Percentiles rank a stretch among this genome's conserved stretches.
phyloP scores from a whole-genome alignment of 2,113 vertebrate species.

The Lagopus muta region DNA sequence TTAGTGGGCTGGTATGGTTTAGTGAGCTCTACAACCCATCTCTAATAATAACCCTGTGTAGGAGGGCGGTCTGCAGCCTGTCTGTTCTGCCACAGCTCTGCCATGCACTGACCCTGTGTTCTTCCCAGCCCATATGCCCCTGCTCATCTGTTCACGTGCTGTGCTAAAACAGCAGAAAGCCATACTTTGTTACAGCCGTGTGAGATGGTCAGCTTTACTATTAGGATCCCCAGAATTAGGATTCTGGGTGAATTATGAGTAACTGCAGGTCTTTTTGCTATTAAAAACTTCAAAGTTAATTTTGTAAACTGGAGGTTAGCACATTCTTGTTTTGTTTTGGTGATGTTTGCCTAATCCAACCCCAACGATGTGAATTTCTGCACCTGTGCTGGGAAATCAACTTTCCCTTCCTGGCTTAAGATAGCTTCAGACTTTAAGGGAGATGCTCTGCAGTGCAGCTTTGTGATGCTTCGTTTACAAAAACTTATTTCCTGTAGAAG shows the following conservation, averaged over 20 bases:
- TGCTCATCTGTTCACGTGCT: neutral
- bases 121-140: neutral
- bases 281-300: neutral
- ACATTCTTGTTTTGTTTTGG: neutral
- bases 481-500: neutral
- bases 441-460: neutral
- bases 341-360: neutral
- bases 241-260: neutral
- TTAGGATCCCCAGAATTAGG: neutral
- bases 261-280: neutral
- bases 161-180: neutral
- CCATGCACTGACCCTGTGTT: neutral
- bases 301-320: neutral
- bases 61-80: neutral
- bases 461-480: neutral
- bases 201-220: neutral
- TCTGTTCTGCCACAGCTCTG: neutral
- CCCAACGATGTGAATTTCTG: neutral
- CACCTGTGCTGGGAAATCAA: neutral
- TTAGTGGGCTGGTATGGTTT: neutral
- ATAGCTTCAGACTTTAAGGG: accelerated
- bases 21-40: neutral
- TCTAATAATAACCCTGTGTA: neutral
- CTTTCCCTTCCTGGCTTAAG: neutral
- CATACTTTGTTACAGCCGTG: neutral